phyloP scores from a whole-genome alignment of 2,888 invertebrate genomes.

The Ectobius pallidus region DNA sequence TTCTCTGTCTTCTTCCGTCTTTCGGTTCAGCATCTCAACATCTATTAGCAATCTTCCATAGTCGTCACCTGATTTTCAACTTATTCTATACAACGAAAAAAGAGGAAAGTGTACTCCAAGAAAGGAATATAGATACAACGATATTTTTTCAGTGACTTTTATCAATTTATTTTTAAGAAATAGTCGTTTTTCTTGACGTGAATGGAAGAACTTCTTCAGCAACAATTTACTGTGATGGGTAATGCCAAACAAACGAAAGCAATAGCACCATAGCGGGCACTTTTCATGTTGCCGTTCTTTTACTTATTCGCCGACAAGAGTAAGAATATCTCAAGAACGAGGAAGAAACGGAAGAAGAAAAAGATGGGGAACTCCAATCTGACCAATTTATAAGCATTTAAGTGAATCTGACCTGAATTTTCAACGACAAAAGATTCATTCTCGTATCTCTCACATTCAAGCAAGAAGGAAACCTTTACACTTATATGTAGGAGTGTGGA shows the following conservation, averaged over 20 bases:
- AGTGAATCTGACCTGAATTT: too few species aligned
- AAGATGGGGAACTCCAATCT: constrained; percentile 17
- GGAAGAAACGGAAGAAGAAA: constrained; percentile 38
- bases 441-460: too few species aligned
- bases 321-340: constrained; percentile 33
- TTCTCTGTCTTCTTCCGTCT: constrained; percentile 8
- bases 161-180: background rate
- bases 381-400: background rate
- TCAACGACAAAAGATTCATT: too few species aligned
- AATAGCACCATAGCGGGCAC: constrained; percentile 39
- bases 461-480: too few species aligned
- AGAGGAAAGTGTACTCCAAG: background rate
- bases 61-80: background rate
- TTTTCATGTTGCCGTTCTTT: constrained; percentile 40
- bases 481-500: too few species aligned
- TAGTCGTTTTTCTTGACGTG: too few species aligned
- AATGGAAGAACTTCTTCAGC: background rate
- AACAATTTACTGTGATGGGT: constrained; percentile 28
- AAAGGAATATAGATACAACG: background rate
- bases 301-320: constrained; percentile 32
- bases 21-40: background rate
- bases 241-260: constrained; percentile 37
- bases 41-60: background rate
- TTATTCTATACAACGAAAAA: constrained; percentile 19
- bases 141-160: background rate